A percentile compares a stretch with the other conserved stretches of the same genome.
These are phyloP conservation scores for Cantharis rufa DNA, from an alignment of 2,888 invertebrate species.

Conservation along the genomic window DNA sequence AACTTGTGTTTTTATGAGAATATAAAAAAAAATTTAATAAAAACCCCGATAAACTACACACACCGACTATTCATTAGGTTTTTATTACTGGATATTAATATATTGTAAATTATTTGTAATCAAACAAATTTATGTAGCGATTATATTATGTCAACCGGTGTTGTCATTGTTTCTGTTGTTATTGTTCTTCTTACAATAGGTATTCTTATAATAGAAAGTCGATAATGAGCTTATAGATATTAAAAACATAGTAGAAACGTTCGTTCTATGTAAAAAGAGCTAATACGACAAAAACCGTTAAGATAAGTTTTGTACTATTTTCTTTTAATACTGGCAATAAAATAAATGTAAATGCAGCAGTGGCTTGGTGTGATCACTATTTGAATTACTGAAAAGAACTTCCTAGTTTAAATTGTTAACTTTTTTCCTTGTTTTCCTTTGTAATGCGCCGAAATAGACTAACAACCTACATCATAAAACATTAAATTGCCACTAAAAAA, in stretches of 20 bases:
- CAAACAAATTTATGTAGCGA: background rate
- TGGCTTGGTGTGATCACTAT: too few relatives aligned
- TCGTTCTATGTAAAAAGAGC: background rate
- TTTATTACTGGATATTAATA: background rate
- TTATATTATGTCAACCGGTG: background rate
- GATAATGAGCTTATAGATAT: background rate
- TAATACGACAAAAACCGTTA: background rate
- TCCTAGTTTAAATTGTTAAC: too few relatives aligned
- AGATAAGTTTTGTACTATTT: background rate
- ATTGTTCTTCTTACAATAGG: background rate
- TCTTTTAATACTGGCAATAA: too few relatives aligned
- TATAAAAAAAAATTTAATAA: too few relatives aligned
- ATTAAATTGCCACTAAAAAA: too few relatives aligned
- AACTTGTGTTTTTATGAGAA: too few relatives aligned
- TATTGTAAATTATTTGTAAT: background rate
- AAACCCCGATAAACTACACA: background rate
- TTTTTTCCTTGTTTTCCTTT: too few relatives aligned
- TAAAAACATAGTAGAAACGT: background rate
- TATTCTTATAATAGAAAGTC: background rate
- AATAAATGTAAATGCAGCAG: too few relatives aligned
- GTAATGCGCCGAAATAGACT: too few relatives aligned
- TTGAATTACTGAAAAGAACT: too few relatives aligned
- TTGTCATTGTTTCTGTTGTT: background rate
- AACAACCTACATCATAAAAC: too few relatives aligned
- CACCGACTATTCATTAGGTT: background rate